phyloP scores from a whole-genome alignment of 1,140 invertebrate genomes.

The Ptiloglossa arizonensis region DNA sequence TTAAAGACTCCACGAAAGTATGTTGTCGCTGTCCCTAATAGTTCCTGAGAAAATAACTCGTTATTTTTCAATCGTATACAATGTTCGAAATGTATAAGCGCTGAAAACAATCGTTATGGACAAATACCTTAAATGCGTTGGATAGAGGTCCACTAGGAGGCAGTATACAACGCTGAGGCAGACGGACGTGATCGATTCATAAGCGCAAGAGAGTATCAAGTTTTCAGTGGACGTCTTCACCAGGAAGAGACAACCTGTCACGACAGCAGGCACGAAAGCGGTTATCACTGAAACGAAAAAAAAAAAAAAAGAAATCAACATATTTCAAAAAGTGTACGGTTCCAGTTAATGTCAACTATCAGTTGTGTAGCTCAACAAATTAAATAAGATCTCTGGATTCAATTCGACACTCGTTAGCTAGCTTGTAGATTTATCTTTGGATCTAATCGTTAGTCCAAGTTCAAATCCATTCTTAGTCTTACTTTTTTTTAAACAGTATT shows the following conservation, averaged over 20 bases:
- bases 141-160: conserved; percentile 77
- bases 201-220: conserved; percentile 77
- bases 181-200: conserved; percentile 76
- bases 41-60: too few relatives aligned
- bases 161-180: conserved; percentile 75
- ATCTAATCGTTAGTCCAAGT: too few relatives aligned
- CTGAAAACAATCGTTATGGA: not conserved
- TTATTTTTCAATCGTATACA: too few relatives aligned
- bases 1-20: too few relatives aligned
- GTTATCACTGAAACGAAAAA: conserved; percentile 75
- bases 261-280: conserved; percentile 73
- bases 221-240: conserved; percentile 78
- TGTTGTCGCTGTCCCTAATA: too few relatives aligned
- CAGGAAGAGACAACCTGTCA: conserved; percentile 78
- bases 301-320: not conserved
- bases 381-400: too few relatives aligned
- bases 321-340: not conserved
- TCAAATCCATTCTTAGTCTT: too few relatives aligned
- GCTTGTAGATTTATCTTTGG: too few relatives aligned
- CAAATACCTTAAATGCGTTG: conserved; percentile 77
- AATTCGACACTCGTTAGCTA: too few relatives aligned
- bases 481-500: too few relatives aligned
- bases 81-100: too few relatives aligned
- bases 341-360: not conserved
- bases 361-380: too few relatives aligned